Percentiles rank a stretch among this genome's conserved stretches.
phyloP scores from a whole-genome alignment of 2,113 vertebrate species.

The Bungarus multicinctus region DNA sequence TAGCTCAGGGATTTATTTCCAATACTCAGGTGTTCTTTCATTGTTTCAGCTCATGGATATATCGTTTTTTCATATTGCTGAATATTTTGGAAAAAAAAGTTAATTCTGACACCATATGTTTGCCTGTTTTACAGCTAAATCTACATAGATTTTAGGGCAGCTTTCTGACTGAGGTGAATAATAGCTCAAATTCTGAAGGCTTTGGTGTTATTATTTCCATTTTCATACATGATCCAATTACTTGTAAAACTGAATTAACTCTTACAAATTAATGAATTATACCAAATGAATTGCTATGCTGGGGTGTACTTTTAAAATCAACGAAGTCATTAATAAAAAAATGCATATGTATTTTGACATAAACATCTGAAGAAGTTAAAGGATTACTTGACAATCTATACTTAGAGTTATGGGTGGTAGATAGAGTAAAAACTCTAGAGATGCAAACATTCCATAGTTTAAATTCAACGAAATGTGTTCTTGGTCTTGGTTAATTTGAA shows the following conservation, averaged over 20 bases:
- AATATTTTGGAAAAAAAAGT: background rate
- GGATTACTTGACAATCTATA: background rate
- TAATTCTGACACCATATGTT: background rate
- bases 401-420: background rate
- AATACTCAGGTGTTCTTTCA: background rate
- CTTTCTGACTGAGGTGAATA: background rate
- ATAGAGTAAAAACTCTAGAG: background rate
- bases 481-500: background rate
- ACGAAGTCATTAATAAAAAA: background rate
- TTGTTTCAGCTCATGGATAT: background rate
- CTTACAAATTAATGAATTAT: background rate
- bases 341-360: accelerated
- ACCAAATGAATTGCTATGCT: background rate
- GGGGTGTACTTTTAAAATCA: background rate
- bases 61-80: background rate
- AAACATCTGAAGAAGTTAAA: background rate
- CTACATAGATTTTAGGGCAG: too few relatives aligned
- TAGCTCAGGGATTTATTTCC: background rate
- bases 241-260: conserved; percentile 10
- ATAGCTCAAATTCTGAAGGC: background rate
- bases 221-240: background rate
- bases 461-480: background rate
- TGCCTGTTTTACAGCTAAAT: background rate
- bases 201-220: background rate
- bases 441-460: background rate